Evolutionary conservation across 37 sponge, comb jelly and placozoan genomes (phyloP).

Genomic region (Diacarnus erythraeanus): DNA sequence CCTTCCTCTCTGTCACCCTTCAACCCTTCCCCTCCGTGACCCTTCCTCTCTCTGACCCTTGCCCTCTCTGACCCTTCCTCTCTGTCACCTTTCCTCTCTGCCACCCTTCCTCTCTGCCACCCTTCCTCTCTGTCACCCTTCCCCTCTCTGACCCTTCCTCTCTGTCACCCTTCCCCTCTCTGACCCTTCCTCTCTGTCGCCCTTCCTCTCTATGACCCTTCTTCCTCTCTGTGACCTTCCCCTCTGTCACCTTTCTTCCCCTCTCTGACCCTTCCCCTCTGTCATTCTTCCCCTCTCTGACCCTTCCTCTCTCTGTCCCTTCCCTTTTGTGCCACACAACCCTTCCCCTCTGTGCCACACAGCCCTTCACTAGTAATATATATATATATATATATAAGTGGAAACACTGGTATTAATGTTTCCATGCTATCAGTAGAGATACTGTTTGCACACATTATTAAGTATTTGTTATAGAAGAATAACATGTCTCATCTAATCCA

Average conservation of each 20-base stretch:
- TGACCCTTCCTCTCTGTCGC: background rate
- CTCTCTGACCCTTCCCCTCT: background rate
- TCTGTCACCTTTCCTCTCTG: background rate
- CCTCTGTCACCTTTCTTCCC: background rate
- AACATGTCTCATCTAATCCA: no score
- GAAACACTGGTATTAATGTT: no score
- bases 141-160: background rate
- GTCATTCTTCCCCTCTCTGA: background rate
- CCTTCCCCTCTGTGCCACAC: background rate
- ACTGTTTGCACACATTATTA: no score
- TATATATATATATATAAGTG: background rate
- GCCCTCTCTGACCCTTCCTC: background rate
- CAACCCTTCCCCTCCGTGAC: background rate
- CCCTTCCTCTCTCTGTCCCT: background rate
- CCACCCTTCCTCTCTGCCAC: background rate
- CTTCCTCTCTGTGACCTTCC: background rate
- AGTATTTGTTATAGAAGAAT: no score
- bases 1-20: background rate
- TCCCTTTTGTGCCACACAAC: background rate
- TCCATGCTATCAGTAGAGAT: no score
- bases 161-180: background rate
- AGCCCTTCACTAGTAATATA: background rate
- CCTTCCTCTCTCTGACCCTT: background rate
- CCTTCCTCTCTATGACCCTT: background rate
- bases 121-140: constrained; percentile 2